Base-by-base conservation (phyloP, 1,140 invertebrate species). In the Drosophila hydei region DNA sequence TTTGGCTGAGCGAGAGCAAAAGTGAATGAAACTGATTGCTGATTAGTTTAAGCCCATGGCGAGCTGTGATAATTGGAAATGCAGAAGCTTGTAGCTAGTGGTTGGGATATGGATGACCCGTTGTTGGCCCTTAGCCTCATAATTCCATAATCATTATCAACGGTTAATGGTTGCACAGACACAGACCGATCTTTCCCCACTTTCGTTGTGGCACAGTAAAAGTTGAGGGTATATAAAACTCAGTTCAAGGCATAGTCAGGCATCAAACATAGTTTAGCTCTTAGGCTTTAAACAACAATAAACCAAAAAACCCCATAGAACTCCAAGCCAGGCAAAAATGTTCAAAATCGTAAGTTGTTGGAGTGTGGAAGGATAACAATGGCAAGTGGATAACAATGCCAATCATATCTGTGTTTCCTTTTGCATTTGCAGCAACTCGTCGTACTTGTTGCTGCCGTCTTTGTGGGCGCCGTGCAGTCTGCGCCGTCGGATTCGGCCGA, bases 201-300 rank as follows among this genome's bases (percentile, higher is more conserved):
- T 85, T 85, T 85, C 80, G 54, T 77, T 43, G 54, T 21, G 62
- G 27, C 19, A 45, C 23, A 42, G 65, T 51, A 58, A 65, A 36
- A 72, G 27, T 63, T 19, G 54, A 47, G 61, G 62, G 50, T 83
- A 83, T 83, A 89, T 77, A 88, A 83, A 69, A 48, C 60, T 14
- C 30, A 38, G 68, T 59, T 64, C 59, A 60, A 47, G 40, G 36
- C 73, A 69, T 59, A 7, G 65, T 45, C 48, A 45, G 64, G 36
- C 79, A 88, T 88, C 84, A 88, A 79, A 83, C 68, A 83, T 54
- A 83, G 55, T 50, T 79, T 62, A 79, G 83, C 83, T 83, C 72
- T 88, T 79, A 76, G 75, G 77, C 71, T 74, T 77, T 72, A 69
- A 72, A 74, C 75, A 59, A n/a, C 50, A 84, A 54, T 23, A 61